Evolutionary conservation across 2,888 invertebrate genomes (phyloP), one percentile per base, ranked within the genome.

Genomic region (Clitarchus hookeri): DNA sequence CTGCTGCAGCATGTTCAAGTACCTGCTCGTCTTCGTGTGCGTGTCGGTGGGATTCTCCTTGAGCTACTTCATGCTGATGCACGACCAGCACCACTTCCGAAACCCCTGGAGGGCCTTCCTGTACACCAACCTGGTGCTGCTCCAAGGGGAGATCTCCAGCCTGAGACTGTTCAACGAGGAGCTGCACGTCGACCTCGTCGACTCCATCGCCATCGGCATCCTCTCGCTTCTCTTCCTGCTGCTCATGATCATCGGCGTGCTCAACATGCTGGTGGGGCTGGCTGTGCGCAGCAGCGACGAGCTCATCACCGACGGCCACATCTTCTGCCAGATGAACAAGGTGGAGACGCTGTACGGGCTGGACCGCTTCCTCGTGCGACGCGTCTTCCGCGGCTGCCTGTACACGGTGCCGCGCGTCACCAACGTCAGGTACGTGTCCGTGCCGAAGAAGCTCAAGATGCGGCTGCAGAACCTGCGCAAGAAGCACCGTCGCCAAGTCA

Each of bases 1-100:
- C 27, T 82, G 82, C 82, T 82, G 44, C 44, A 16, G 82, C 36
- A 82, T 82, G 82, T 82, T 82, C 82, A 82, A 82, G 82, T 82
- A 82, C 44, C 36, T 82, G 27, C 82, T 82, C 12, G 44, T 82
- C 12, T 82, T 82, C 82, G 82, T 44, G 19, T 82, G 82, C 23
- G 12, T 82, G 27, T 82, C 82, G 16, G 27, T 82, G 16, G 82
- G 36, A 12, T 82, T 82, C 82, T 36, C 82, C 27, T 23, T 82
- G 16, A 82, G 82, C 82, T 82, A 23, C 27, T 82, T 82, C 44
- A 44, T 82, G 27, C 27, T 82, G 23, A 44, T 82, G 27, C 19
- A 44, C 82, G 82, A 82, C 36, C 13, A 26, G 23, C 82, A 82
- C 23, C 82, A 82, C 44, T 82, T 82, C 27, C 13, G 82, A 12